Evolutionary conservation across 2,888 invertebrate genomes (phyloP), one percentile per base, ranked within the genome.

Genomic region (Limnephilus marmoratus): DNA sequence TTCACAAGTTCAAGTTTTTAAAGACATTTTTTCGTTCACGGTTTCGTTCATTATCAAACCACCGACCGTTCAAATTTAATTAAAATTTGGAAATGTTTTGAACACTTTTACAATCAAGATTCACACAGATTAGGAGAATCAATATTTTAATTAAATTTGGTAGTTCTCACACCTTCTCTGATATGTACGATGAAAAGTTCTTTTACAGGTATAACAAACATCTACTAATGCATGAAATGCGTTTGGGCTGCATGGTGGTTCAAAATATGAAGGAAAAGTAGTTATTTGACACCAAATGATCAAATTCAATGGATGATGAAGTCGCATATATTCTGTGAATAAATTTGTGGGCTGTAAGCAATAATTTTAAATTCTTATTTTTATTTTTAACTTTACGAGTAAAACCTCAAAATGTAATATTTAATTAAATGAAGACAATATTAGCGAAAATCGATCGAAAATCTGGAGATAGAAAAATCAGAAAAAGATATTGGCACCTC

Each of bases 1-100:
- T 24, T 85, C 41, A 80, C 88, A 89, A 89, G 88, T 89, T 89
- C 88, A 89, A 89, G 88, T 80, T 24, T 89, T 80, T 87, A 37
- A 31, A 80, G 18, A 80, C 80, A 45, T 4, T 81, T 68, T 89
- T 89, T 13, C 13, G 81, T 68, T 12, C 29, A 24, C 88, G 37
- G 37, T 80, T 88, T 86, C 49, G 11, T 45, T 45, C 86, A 89
- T 89, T 89, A 80, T 81, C 34, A 80, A 80, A 41, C 34, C 24
- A 68, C 45, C 45, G 45, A 45, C 13, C 86, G 24, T 53, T 45
- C n/a, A 34, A 85, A 86, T 45, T 86, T 82, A 31, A 82, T 82
- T 34, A 82, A 82, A n/a, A 82, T 29, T 82, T 82, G 82, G 34
- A 82, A 34, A 31, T 34, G 3, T 82, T 68, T 68, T n/a, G n/a